A percentile compares a stretch with the other conserved stretches of the same genome.
These are phyloP conservation scores for Tachystola acroxantha DNA, from an alignment of 2,888 invertebrate genomes.

Conservation along the genomic window DNA sequence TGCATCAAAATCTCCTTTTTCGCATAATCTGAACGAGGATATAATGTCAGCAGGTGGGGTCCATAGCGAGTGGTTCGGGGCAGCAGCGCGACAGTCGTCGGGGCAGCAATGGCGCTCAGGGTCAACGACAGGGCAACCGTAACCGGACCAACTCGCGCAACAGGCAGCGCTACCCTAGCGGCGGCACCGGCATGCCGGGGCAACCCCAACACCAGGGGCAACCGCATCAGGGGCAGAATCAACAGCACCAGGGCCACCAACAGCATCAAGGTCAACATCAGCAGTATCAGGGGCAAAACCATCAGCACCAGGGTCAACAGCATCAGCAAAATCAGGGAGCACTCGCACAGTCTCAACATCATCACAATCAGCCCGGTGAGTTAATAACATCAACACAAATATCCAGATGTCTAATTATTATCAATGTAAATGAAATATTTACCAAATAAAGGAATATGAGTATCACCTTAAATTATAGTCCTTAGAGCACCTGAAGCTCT, in stretches of 20 bases:
- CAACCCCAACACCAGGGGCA: conserved; percentile 37
- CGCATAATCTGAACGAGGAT: background rate
- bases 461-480: too few species aligned
- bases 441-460: too few species aligned
- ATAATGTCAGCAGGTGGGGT: conserved; percentile 40
- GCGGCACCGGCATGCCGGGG: conserved; percentile 26
- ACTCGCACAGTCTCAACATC: too few species aligned
- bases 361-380: too few species aligned
- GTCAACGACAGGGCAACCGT: conserved; percentile 31
- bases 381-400: too few species aligned
- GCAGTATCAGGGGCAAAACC: conserved; percentile 40
- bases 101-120: conserved; percentile 35
- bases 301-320: conserved; percentile 19
- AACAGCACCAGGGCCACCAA: conserved; percentile 27
- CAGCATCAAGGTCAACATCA: conserved; percentile 51
- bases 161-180: conserved; percentile 50
- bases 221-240: conserved; percentile 31
- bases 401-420: too few species aligned
- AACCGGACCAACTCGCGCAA: conserved; percentile 48
- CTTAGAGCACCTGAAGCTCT: too few species aligned
- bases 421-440: too few species aligned
- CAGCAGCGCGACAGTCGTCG: conserved; percentile 55
- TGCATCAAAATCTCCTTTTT: too few species aligned
- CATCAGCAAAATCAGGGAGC: too few species aligned
- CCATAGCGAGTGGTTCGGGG: conserved; percentile 48